These are phyloP conservation scores for Miniopterus natalensis DNA, from an alignment of 2,113 vertebrate species.

Conservation along the genomic window DNA sequence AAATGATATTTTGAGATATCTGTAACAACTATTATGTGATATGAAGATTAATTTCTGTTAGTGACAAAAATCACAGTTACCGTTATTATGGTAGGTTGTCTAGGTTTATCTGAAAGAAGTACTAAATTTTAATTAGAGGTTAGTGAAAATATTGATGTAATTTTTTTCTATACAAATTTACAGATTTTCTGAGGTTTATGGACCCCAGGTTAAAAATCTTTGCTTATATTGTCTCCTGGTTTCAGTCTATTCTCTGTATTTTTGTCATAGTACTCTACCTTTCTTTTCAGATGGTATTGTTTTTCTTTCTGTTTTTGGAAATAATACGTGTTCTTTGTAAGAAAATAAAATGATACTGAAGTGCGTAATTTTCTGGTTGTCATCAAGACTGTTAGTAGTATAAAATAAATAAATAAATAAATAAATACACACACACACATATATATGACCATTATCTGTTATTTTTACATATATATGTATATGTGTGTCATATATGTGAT, in stretches of 20 bases:
- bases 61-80: conserved; percentile 33
- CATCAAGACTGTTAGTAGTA: not conserved
- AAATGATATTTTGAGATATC: conserved; percentile 40
- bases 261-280: conserved; percentile 51
- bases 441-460: not conserved
- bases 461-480: no score
- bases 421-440: no score
- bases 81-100: not conserved
- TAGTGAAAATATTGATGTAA: conserved; percentile 11
- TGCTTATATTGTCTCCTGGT: conserved; percentile 27
- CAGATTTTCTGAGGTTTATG: conserved; percentile 9
- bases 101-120: conserved; percentile 25
- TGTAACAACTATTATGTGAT: not conserved
- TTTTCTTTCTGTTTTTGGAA: conserved; percentile 51
- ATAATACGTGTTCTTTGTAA: conserved; percentile 40
- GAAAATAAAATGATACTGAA: conserved; percentile 14
- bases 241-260: conserved; percentile 34
- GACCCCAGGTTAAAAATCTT: conserved; percentile 1
- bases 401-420: not conserved
- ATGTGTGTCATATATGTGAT: no score
- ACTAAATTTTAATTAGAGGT: conserved; percentile 16
- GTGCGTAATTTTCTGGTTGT: conserved; percentile 47
- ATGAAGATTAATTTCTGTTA: conserved; percentile 55
- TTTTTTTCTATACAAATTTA: conserved; percentile 49
- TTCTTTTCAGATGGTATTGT: conserved; percentile 37